Evolutionary conservation across 2,888 invertebrate genomes (phyloP), one percentile per base, ranked within the genome.

Genomic region (Serrognathus titanus): DNA sequence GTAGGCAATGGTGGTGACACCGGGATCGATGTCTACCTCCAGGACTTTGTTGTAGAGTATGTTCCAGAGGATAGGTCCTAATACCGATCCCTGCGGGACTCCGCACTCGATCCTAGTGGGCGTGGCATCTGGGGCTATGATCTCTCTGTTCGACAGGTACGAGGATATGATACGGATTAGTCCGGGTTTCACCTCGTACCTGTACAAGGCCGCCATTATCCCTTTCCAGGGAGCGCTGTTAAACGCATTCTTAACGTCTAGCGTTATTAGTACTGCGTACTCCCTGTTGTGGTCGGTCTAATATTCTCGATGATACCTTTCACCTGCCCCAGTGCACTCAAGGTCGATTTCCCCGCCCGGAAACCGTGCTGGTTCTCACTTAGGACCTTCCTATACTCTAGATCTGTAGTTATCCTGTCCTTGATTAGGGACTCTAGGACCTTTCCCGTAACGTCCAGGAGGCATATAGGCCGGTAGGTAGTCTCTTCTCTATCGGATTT

Each of bases 171-270:
- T 7, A 2, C 24, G 10, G 31, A 11, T n/a, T 2, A 50, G 3
- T 10, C 13, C 11, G 5, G 5, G 7, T 10, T 11, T 13, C 6
- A 40, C 20, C n/a, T 39, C 2, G 6, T 13, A 39, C 16, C 13
- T 10, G 9, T 40, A 2, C 2, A 50, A 31, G 39, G 39, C 39
- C 39, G 10, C 31, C 13, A 16, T 40, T 7, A 51, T 43, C 8
- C n/a, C 43, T 9, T 48, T 48, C 57, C 58, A 57, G 7, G 51
- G 48, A 9, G 16, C 16, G 3, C 3, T 16, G 3, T 16, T 16
- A 56, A 51, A 58, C 2, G 58, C 59, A 24, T 57, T 59, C 8
- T 39, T 9, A 39, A 58, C 51, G 20, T 58, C 60, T 7, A 60
- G 6, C 2, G 50, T 20, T 10, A 58, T 51, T 7, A 59, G 37